Evolutionary conservation across 1,140 invertebrate genomes (phyloP).

Genomic region (Drosophila dunni): DNA sequence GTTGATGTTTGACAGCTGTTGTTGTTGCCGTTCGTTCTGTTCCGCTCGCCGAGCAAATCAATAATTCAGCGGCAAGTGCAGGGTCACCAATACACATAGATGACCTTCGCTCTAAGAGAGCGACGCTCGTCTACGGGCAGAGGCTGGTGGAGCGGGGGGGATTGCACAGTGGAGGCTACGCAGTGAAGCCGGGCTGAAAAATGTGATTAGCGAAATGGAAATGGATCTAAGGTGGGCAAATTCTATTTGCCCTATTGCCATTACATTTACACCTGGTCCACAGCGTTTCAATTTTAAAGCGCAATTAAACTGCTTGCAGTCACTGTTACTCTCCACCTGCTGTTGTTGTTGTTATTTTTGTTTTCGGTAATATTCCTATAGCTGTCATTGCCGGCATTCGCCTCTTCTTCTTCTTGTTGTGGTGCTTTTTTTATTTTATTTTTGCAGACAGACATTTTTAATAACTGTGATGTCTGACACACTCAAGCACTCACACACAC

Average conservation of each 20-base stretch:
- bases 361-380: background rate
- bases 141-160: conserved; percentile 1
- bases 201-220: conserved; percentile 38
- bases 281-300: conserved; percentile 36
- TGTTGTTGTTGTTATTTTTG: conserved; percentile 22
- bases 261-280: conserved; percentile 16
- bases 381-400: conserved; percentile 34
- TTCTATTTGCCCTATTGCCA: conserved; percentile 22
- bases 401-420: conserved; percentile 13
- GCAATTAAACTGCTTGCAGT: conserved; percentile 46
- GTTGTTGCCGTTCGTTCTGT: background rate
- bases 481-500: conserved; percentile 6
- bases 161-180: background rate
- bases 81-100: conserved; percentile 54
- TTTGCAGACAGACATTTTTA: conserved; percentile 68
- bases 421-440: conserved; percentile 12
- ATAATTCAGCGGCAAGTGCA: conserved; percentile 75
- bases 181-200: conserved; percentile 37
- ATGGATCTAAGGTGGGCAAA: conserved; percentile 5
- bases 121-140: background rate
- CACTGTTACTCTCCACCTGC: conserved; percentile 12
- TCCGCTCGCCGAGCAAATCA: conserved; percentile 59
- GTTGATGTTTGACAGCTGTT: conserved; percentile 46
- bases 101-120: conserved; percentile 54
- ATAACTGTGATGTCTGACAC: conserved; percentile 54